Conservation (phyloP, 2,797 vertebrate genomes). For the Anisognathus igniventris region DNA sequence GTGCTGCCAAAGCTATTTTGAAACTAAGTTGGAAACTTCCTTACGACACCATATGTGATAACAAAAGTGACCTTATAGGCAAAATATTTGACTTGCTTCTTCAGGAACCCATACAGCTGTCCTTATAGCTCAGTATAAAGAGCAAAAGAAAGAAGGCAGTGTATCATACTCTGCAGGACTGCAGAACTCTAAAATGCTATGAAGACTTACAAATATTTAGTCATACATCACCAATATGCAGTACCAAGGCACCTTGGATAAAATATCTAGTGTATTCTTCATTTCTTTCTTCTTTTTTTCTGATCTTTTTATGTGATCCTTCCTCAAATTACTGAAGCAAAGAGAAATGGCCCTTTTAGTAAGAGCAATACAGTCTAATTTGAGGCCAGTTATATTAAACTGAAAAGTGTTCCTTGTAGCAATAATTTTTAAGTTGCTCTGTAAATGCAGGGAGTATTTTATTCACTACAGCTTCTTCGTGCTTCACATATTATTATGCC, state of each 20-base stretch:
- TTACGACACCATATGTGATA: conserved; percentile 4
- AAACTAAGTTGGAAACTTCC: conserved; percentile 39
- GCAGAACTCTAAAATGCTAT: background rate
- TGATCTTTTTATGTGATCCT: background rate
- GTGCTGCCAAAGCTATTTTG: conserved; percentile 21
- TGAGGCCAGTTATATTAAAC: background rate
- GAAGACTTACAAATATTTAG: background rate
- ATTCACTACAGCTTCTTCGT: background rate
- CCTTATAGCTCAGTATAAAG: background rate
- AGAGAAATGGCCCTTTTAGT: background rate
- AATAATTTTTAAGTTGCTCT: background rate
- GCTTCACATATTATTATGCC: background rate
- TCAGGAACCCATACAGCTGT: background rate
- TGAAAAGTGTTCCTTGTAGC: background rate
- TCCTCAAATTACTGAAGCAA: background rate
- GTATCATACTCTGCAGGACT: background rate
- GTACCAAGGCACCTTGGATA: background rate
- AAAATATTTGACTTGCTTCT: conserved; percentile 15
- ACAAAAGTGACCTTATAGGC: conserved; percentile 25
- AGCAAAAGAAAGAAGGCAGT: background rate
- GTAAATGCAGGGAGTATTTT: background rate
- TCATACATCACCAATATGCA: background rate
- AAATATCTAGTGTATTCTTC: background rate
- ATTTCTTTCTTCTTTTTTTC: background rate
- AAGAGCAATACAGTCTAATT: background rate